Conservation (phyloP, 2,113 vertebrate species). For the Chionodraco myersi region DNA sequence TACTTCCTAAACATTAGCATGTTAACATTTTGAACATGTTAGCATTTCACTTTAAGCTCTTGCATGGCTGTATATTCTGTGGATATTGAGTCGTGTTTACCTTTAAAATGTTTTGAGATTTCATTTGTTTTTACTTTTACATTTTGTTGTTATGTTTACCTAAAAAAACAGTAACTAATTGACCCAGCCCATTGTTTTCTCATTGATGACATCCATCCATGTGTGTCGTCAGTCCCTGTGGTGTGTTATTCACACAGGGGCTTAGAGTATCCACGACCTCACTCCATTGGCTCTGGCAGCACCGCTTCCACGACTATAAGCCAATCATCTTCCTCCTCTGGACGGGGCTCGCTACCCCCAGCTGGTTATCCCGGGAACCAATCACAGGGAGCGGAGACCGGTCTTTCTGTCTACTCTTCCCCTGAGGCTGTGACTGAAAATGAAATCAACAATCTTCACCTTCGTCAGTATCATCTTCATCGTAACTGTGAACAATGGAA, state of each 20-base stretch:
- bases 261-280: constrained; percentile 75
- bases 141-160: neutral
- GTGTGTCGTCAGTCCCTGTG: constrained; percentile 80
- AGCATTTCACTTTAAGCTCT: neutral
- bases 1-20: neutral
- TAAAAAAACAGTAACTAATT: neutral
- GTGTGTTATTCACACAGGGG: constrained; percentile 78
- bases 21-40: neutral
- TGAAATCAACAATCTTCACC: constrained; percentile 71
- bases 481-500: constrained; percentile 60
- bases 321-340: constrained; percentile 84
- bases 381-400: constrained; percentile 43
- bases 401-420: constrained; percentile 37
- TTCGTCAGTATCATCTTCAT: constrained; percentile 62
- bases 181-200: constrained; percentile 25
- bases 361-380: constrained; percentile 64
- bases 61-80: neutral
- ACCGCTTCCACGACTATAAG: constrained; percentile 82
- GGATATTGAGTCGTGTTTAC: neutral
- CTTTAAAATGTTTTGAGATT: neutral
- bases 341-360: constrained; percentile 81
- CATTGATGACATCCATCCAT: constrained; percentile 56
- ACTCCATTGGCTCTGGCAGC: constrained; percentile 83
- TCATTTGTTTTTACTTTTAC: neutral
- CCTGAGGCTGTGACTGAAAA: constrained; percentile 71